Base-by-base conservation (phyloP, 2,888 invertebrate species). In the Drosophila anomelani region DNA sequence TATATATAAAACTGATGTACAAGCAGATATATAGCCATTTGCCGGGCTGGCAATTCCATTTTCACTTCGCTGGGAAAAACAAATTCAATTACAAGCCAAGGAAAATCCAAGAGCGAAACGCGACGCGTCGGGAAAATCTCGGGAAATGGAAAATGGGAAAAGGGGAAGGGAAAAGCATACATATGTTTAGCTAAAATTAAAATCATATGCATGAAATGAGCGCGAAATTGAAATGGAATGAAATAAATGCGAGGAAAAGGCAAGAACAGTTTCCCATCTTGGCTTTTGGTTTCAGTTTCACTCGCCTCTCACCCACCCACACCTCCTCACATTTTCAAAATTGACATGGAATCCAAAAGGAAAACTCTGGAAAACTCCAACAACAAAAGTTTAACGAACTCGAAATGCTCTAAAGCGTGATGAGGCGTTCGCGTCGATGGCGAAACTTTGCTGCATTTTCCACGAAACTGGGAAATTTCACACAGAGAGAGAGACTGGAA, bases 201-300 rank as follows among this genome's bases (percentile, higher is more conserved):
- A 86, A 84, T 84, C 87, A 84, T 84, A 84, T 84, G 84, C 84
- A 88, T 84, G 84, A 84, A 88, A 86, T 84, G 85, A 84, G 84
- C 87, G 82, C 85, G 72, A 88, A 88, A 84, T 84, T 84, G 88
- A 84, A 84, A 88, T 79, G 88, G 74, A 88, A 88, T 84, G 85
- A 88, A 86, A 88, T 84, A 81, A 77, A 76, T 75, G 76, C 77
- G 73, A 26, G 46, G 26, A 47, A 47, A 47, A 47, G 10, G 29
- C 26, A n/a, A n/a, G 47, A 17, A 26, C 44, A 54, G 39, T 55
- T 46, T 17, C 15, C 68, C 66, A 46, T 54, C 68, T 38, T 53
- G 13, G 10, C 20, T 29, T 39, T 23, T 23, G 36, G 17, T 32
- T 54, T 54, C 67, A 36, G 20, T 51, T 51, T 51, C 64, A 17